phyloP scores from a whole-genome alignment of 2,888 invertebrate genomes.

The Heliconius charithonia region DNA sequence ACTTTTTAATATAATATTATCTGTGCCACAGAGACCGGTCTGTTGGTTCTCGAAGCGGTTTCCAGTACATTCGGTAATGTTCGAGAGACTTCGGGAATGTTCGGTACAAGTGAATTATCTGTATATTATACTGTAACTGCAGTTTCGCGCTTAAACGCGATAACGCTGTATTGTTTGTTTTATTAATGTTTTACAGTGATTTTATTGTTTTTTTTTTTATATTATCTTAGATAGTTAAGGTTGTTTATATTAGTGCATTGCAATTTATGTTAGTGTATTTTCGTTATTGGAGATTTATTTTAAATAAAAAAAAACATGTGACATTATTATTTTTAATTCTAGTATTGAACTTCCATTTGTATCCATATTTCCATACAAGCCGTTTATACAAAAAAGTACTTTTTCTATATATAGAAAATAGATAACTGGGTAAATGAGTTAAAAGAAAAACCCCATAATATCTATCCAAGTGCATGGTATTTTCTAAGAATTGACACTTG shows the following conservation, averaged over 20 bases:
- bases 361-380: no score
- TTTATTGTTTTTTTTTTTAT: not conserved
- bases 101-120: not conserved
- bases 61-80: slow-evolving; percentile 29
- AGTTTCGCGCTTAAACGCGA: slow-evolving; percentile 14
- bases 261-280: not conserved
- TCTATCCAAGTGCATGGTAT: not conserved
- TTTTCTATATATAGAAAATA: not conserved
- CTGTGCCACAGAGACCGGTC: slow-evolving; percentile 37
- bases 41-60: slow-evolving; percentile 11
- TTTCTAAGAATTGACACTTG: slow-evolving; percentile 12
- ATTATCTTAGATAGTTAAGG: not conserved
- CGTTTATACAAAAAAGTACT: not conserved
- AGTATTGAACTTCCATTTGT: no score
- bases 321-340: not conserved
- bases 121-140: not conserved
- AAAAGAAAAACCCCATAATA: not conserved
- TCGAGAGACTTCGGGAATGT: slow-evolving; percentile 32
- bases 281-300: not conserved
- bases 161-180: slow-evolving; percentile 4
- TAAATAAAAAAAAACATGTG: not conserved
- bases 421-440: not conserved
- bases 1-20: slow-evolving; percentile 13
- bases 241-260: not conserved
- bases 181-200: slow-evolving; percentile 13